These are phyloP conservation scores for Myrmophylax atrothorax DNA, from an alignment of 2,113 vertebrate genomes.

Conservation along the genomic window DNA sequence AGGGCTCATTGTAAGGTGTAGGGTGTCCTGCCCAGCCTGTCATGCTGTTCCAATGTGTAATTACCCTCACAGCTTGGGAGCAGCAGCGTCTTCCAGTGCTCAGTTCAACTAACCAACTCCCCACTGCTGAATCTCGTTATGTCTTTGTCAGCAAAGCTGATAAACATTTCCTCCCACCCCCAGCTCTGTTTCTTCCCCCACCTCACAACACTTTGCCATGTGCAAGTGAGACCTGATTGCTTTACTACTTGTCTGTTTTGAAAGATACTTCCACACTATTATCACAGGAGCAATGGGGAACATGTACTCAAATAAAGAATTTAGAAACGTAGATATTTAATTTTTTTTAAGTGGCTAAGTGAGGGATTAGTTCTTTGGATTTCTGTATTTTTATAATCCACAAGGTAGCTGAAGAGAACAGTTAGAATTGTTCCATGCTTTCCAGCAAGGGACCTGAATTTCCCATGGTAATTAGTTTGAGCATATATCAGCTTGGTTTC, in stretches of 20 bases:
- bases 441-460: neutral
- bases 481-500: neutral
- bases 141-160: neutral
- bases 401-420: neutral
- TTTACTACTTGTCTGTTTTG: neutral
- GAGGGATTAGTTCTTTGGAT: neutral
- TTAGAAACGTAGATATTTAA: neutral
- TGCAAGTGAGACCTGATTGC: neutral
- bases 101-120: neutral
- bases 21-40: neutral
- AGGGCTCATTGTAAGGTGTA: neutral
- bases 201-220: neutral
- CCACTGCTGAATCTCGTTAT: neutral
- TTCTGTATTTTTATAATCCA: slow-evolving; percentile 3
- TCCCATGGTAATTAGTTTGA: neutral
- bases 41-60: neutral
- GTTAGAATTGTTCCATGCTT: neutral
- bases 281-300: neutral
- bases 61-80: neutral
- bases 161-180: neutral
- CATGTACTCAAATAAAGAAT: neutral
- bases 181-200: neutral
- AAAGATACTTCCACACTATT: neutral
- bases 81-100: fast-evolving
- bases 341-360: neutral